Evolutionary conservation across 2,888 invertebrate species (phyloP).

Genomic region (Sinohyriopsis cumingii): DNA sequence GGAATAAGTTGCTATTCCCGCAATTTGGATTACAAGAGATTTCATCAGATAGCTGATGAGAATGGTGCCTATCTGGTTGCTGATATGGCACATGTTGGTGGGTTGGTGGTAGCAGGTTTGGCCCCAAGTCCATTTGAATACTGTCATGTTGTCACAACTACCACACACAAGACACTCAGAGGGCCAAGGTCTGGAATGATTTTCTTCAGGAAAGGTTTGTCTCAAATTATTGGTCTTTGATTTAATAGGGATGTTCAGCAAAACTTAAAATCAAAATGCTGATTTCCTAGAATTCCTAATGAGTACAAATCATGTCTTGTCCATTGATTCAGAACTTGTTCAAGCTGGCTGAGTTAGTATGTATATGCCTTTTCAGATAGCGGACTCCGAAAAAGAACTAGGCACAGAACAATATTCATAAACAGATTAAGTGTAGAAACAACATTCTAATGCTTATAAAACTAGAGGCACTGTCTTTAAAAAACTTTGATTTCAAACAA

Average conservation of each 20-base stretch:
- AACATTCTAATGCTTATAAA: too few relatives aligned
- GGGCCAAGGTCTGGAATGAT: conserved; percentile 86
- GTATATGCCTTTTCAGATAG: too few relatives aligned
- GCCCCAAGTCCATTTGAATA: conserved; percentile 92
- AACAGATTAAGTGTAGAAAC: too few relatives aligned
- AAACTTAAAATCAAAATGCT: background rate
- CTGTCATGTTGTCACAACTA: conserved; percentile 93
- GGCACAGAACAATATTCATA: too few relatives aligned
- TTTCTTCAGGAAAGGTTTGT: conserved; percentile 87
- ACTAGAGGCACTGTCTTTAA: too few relatives aligned
- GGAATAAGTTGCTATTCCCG: conserved; percentile 94
- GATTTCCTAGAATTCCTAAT: background rate
- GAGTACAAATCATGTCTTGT: background rate
- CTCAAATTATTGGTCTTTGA: background rate
- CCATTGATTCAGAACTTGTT: background rate
- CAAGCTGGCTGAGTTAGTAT: too few relatives aligned
- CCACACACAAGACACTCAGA: conserved; percentile 93
- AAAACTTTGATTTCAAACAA: too few relatives aligned
- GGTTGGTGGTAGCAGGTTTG: conserved; percentile 90
- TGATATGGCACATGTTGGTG: conserved; percentile 97
- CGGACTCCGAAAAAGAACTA: too few relatives aligned
- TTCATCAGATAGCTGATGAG: conserved; percentile 82
- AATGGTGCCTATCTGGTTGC: conserved; percentile 90
- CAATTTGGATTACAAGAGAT: conserved; percentile 91
- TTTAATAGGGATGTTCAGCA: too few relatives aligned